Evolutionary conservation across 2,113 vertebrate genomes (phyloP).

Genomic region (Rattus norvegicus): GRCr8 NC_086028.1:94574501-94575000

Average conservation of each 20-base stretch:
- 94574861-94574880: not conserved
- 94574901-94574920: not conserved
- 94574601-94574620: not conserved
- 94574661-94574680: not conserved
- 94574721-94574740: accelerated
- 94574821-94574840: not conserved
- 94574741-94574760: too few relatives aligned
- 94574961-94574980: not conserved
- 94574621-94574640: not conserved
- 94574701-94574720: too few relatives aligned
- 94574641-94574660: accelerated
- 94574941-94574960: not conserved
- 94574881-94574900: not conserved
- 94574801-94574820: not conserved
- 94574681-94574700: accelerated
- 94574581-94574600: not conserved
- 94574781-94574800: not conserved
- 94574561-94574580: too few relatives aligned
- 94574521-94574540: not conserved
- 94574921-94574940: not conserved
- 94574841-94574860: not conserved
- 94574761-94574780: not conserved
- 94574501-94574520: not conserved
- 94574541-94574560: not conserved
- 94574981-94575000: not conserved